Evolutionary conservation across 2,888 invertebrate genomes (phyloP).

Genomic region (Chalcis sispes): DNA sequence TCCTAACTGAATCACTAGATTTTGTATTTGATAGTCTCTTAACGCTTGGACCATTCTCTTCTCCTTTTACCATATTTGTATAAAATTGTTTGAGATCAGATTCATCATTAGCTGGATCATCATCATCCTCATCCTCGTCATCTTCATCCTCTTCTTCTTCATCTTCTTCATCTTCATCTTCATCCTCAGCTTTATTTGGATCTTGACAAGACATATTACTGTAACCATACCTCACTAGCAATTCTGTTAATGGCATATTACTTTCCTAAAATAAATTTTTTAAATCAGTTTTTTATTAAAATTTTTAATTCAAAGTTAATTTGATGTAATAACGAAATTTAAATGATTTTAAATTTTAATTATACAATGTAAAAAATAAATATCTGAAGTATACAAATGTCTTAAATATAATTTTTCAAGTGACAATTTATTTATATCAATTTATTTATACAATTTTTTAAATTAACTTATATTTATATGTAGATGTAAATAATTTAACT

Average conservation of each 20-base stretch:
- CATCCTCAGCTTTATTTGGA: conserved; percentile 66
- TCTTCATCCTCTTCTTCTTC: conserved; percentile 72
- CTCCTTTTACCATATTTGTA: conserved; percentile 71
- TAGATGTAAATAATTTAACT: no score
- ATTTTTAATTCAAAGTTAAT: no score
- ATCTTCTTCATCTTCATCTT: conserved; percentile 71
- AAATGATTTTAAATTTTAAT: no score
- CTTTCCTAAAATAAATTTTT: conserved; percentile 82
- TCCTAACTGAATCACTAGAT: conserved; percentile 39
- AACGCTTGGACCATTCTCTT: conserved; percentile 50
- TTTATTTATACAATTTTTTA: no score
- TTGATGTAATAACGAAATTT: no score
- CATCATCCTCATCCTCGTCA: conserved; percentile 74
- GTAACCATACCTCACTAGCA: conserved; percentile 93
- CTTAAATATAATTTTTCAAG: no score
- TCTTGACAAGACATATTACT: conserved; percentile 75
- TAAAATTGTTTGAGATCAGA: conserved; percentile 73
- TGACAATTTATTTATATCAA: no score
- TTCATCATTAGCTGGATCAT: conserved; percentile 66
- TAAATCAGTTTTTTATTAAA: no score
- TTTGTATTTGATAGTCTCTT: conserved; percentile 49
- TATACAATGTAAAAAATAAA: no score
- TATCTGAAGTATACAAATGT: no score
- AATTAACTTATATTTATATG: no score
- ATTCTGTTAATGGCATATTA: conserved; percentile 96